Conservation (phyloP, 2,113 vertebrate genomes). For the Mirza zaza region DNA sequence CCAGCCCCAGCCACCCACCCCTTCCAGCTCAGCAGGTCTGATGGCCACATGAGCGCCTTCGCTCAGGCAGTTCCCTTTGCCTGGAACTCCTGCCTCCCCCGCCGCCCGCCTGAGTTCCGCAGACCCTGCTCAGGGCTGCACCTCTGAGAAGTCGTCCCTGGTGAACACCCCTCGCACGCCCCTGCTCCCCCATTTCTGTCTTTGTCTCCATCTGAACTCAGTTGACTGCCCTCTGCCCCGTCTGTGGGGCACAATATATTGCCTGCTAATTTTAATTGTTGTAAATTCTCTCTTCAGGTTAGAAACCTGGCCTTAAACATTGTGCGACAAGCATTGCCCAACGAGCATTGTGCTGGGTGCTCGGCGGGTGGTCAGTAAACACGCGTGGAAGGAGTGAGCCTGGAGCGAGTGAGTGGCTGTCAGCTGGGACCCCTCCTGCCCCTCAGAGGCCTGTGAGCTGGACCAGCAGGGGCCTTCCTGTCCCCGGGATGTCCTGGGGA, state of each 20-base stretch:
- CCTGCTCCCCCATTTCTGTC: neutral
- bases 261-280: neutral
- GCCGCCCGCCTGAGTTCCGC: neutral
- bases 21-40: neutral
- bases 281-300: neutral
- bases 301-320: neutral
- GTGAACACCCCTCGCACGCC: fast-evolving
- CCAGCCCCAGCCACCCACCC: neutral
- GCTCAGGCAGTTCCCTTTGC: neutral
- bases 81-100: neutral
- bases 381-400: neutral
- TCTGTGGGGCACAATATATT: fast-evolving
- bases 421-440: neutral
- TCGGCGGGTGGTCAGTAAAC: neutral
- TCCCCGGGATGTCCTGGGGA: neutral
- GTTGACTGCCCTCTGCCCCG: neutral
- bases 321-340: neutral
- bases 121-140: too few relatives aligned
- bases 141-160: neutral
- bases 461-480: neutral
- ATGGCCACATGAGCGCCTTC: neutral
- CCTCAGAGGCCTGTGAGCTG: neutral
- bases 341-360: neutral
- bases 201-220: neutral
- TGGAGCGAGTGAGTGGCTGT: neutral